phyloP scores from a whole-genome alignment of 2,113 vertebrate genomes.

The Hoplias malabaricus region DNA sequence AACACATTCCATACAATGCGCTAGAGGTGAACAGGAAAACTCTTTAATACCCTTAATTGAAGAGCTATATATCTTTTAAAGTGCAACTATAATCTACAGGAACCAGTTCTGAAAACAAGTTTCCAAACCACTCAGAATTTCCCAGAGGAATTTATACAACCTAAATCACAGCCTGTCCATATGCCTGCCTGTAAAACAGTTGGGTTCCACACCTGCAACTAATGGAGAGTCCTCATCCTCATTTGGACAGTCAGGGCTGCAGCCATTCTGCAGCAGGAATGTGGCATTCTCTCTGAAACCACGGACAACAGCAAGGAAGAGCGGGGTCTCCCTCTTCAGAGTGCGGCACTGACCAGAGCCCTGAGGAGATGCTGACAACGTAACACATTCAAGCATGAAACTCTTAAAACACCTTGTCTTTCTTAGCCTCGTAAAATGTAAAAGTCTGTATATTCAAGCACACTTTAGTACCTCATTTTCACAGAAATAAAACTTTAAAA shows the following conservation, averaged over 20 bases:
- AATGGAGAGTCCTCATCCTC: slow-evolving; percentile 85
- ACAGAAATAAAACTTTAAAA: neutral
- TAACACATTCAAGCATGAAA: neutral
- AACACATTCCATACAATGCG: neutral
- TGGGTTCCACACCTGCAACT: slow-evolving; percentile 76
- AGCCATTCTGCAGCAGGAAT: slow-evolving; percentile 84
- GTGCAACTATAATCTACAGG: neutral
- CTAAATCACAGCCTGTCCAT: neutral
- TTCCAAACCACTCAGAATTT: neutral
- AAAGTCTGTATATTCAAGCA: neutral
- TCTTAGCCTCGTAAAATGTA: too few relatives aligned
- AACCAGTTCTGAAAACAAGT: neutral
- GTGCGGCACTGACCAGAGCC: slow-evolving; percentile 75
- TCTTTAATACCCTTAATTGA: neutral
- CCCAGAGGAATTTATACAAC: neutral
- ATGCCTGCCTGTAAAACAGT: neutral
- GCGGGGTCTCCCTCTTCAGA: slow-evolving; percentile 84
- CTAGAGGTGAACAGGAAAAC: neutral
- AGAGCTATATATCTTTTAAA: neutral
- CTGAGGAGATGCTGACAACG: slow-evolving; percentile 77
- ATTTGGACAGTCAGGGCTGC: slow-evolving; percentile 82
- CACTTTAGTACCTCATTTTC: neutral
- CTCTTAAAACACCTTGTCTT: neutral
- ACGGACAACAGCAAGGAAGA: slow-evolving; percentile 83
- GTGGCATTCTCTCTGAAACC: slow-evolving; percentile 79